Conservation (phyloP, 1,140 invertebrate species). For the Ericerus pela region DNA sequence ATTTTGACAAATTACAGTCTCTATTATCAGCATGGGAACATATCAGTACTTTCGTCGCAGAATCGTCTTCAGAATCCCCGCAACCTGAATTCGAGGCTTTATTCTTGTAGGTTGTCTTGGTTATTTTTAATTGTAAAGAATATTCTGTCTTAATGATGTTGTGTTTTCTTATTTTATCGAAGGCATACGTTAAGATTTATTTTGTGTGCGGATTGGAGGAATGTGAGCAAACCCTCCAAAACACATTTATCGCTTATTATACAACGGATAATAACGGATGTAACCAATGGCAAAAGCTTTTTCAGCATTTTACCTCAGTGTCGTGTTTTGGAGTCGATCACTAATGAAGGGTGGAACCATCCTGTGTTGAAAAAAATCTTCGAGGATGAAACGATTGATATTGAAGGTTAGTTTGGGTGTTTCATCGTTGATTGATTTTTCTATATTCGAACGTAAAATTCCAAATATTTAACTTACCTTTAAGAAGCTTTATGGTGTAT, state of each 20-base stretch:
- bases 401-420: constrained; percentile 4
- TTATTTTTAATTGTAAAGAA: neutral
- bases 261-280: constrained; percentile 32
- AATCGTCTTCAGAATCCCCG: neutral
- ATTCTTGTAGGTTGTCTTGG: neutral
- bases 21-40: constrained; percentile 40
- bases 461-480: neutral
- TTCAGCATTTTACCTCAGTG: constrained; percentile 32
- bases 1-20: constrained; percentile 39
- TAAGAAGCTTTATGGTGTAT: neutral
- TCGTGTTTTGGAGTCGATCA: constrained; percentile 33
- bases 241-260: constrained; percentile 38
- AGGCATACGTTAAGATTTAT: constrained; percentile 39
- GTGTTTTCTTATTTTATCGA: constrained; percentile 13
- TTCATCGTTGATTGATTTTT: neutral
- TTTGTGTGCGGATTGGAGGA: constrained; percentile 40
- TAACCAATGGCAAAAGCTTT: neutral
- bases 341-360: constrained; percentile 37
- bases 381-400: constrained; percentile 27
- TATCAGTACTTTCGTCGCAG: constrained; percentile 36
- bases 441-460: neutral
- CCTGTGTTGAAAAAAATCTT: constrained; percentile 32
- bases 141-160: constrained; percentile 7
- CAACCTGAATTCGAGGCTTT: neutral
- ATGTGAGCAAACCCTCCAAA: constrained; percentile 34